A percentile compares a stretch with the other conserved stretches of the same genome.
Evolutionary conservation across 2,113 vertebrate genomes (phyloP).

Genomic region (Plestiodon gilberti): DNA sequence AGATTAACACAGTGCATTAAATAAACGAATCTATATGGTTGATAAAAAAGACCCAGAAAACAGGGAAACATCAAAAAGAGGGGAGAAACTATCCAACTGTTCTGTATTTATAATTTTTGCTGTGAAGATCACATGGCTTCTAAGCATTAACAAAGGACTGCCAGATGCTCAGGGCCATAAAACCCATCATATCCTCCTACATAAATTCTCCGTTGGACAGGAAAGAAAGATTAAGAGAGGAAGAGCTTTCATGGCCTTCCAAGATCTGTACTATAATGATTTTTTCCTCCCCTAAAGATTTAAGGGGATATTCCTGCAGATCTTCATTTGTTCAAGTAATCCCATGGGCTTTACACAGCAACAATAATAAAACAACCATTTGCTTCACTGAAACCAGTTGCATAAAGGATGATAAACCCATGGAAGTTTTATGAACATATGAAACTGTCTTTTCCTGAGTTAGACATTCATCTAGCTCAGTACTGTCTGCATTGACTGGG

Average conservation of each 20-base stretch:
- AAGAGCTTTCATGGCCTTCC: background rate
- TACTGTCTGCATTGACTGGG: too few relatives aligned
- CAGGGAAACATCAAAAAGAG: too few relatives aligned
- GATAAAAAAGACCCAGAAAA: too few relatives aligned
- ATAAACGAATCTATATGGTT: too few relatives aligned
- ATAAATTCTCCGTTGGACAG: constrained; percentile 21
- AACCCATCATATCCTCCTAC: background rate
- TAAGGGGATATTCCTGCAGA: background rate
- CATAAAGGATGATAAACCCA: background rate
- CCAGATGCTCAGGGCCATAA: constrained; percentile 14
- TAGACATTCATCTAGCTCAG: too few relatives aligned
- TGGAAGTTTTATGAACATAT: too few relatives aligned
- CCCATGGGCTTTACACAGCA: background rate
- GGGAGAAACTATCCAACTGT: background rate
- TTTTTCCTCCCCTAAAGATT: background rate
- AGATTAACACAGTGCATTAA: too few relatives aligned
- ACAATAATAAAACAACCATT: background rate
- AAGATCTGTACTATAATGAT: background rate
- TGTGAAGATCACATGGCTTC: constrained; percentile 4
- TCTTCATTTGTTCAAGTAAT: background rate
- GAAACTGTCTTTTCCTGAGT: too few relatives aligned
- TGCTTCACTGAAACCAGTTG: background rate
- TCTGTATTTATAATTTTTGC: rapidly evolving
- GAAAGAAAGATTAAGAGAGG: constrained; percentile 3
- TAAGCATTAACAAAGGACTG: constrained; percentile 21